Conservation (phyloP, 2,113 vertebrate species). For the Engraulis encrasicolus region DNA sequence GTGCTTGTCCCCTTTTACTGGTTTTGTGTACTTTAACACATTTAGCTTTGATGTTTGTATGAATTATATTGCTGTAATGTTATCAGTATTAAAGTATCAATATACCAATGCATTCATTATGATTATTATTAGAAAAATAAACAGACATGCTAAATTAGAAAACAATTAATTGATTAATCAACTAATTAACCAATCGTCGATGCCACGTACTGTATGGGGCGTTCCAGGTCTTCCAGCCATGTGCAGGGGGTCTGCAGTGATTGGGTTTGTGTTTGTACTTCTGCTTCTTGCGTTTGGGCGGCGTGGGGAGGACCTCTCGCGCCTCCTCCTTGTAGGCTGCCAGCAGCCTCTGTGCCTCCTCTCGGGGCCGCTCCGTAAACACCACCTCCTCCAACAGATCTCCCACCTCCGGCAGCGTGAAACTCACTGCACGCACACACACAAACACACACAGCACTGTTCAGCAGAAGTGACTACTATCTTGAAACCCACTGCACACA, state of each 20-base stretch:
- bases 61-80: no score
- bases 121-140: no score
- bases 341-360: constrained; percentile 79
- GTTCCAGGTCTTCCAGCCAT: neutral
- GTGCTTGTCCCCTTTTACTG: constrained; percentile 39
- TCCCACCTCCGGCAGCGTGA: constrained; percentile 81
- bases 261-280: constrained; percentile 66
- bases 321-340: constrained; percentile 81
- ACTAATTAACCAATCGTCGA: neutral
- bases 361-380: constrained; percentile 79
- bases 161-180: no score
- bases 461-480: no score
- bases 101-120: no score
- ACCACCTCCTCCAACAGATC: constrained; percentile 82
- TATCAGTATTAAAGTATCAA: no score
- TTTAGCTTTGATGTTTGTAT: no score
- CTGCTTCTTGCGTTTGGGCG: constrained; percentile 76
- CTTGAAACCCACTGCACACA: neutral
- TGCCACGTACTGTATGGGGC: constrained; percentile 40
- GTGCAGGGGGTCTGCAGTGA: constrained; percentile 46
- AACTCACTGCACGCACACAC: constrained; percentile 78
- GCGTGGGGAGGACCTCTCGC: constrained; percentile 77
- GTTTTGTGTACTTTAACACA: neutral
- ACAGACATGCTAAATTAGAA: no score
- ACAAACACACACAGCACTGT: constrained; percentile 21